Percentiles rank a stretch among this genome's conserved stretches.
Evolutionary conservation across 2,113 vertebrate species (phyloP).

Genomic region (Eurypyga helias): DNA sequence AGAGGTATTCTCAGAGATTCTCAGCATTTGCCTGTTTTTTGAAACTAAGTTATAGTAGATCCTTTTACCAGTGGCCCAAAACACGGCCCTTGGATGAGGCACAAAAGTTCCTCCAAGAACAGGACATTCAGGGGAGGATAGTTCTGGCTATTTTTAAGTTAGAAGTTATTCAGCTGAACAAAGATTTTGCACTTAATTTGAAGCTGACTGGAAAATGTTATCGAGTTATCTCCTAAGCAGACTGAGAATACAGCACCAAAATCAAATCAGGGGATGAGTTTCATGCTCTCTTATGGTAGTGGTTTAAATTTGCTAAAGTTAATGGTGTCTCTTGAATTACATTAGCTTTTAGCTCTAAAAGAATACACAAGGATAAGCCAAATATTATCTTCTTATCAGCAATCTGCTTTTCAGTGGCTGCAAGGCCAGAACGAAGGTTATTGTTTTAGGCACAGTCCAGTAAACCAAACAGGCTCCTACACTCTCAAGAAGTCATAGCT

Average conservation of each 20-base stretch:
- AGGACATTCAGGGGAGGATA: not conserved
- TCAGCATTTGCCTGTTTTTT: not conserved
- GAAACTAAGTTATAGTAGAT: not conserved
- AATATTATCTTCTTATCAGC: slow-evolving; percentile 27
- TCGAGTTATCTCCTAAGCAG: slow-evolving; percentile 40
- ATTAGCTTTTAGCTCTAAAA: slow-evolving; percentile 33
- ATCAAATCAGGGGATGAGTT: slow-evolving; percentile 53
- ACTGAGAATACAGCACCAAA: slow-evolving; percentile 52
- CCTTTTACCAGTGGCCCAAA: not conserved
- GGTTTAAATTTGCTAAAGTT: slow-evolving; percentile 47
- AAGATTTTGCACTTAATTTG: slow-evolving; percentile 53
- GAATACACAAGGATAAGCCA: slow-evolving; percentile 1
- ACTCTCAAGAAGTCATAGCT: not conserved
- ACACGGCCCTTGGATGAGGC: not conserved
- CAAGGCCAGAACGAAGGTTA: not conserved
- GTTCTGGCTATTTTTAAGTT: slow-evolving; percentile 15
- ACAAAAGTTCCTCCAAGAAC: not conserved
- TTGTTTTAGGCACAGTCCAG: not conserved
- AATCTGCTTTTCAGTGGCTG: not conserved
- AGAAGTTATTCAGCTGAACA: slow-evolving; percentile 10
- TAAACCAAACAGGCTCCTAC: not conserved
- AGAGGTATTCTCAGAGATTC: not conserved
- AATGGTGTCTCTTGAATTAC: slow-evolving; percentile 43
- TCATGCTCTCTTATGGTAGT: slow-evolving; percentile 30
- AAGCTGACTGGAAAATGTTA: slow-evolving; percentile 54